Percentiles rank a stretch among this genome's conserved stretches.
phyloP scores from a whole-genome alignment of 1,140 invertebrate species.

The Acromyrmex heyeri region DNA sequence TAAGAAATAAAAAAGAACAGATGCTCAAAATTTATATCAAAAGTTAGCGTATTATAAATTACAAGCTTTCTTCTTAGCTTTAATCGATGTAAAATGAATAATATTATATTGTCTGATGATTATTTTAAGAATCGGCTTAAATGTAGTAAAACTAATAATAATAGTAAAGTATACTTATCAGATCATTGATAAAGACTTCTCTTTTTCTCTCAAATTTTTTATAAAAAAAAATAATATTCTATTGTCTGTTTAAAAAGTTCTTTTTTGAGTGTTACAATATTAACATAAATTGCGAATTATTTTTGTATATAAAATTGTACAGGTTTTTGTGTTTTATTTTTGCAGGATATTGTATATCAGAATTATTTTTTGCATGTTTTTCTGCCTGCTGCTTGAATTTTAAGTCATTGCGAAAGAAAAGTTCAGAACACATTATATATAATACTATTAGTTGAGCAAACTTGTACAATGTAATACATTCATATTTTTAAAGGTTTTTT shows the following conservation, averaged over 20 bases:
- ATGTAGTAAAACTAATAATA: not conserved
- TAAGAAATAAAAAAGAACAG: not conserved
- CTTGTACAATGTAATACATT: not conserved
- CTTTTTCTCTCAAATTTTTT: not conserved
- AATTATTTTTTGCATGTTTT: constrained; percentile 65
- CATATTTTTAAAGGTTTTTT: not conserved
- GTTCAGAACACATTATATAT: not conserved
- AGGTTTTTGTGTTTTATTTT: not conserved
- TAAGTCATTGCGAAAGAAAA: constrained; percentile 7
- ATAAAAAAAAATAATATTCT: not conserved
- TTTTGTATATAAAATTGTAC: not conserved
- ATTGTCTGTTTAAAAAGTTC: not conserved
- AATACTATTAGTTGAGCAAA: not conserved
- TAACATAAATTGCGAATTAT: constrained; percentile 1
- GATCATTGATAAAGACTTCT: not conserved
- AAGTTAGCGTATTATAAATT: not conserved
- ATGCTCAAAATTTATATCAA: not conserved
- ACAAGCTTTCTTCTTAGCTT: not conserved
- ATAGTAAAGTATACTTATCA: not conserved
- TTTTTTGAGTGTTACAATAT: not conserved
- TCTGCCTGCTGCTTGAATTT: constrained; percentile 59
- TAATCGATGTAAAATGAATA: not conserved
- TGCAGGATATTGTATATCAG: constrained; percentile 15
- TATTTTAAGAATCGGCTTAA: not conserved
- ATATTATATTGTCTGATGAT: not conserved